Evolutionary conservation across 2,797 vertebrate species (phyloP), one percentile per base, ranked within the genome.

Genomic region (Xiphorhynchus erythropygius): DNA sequence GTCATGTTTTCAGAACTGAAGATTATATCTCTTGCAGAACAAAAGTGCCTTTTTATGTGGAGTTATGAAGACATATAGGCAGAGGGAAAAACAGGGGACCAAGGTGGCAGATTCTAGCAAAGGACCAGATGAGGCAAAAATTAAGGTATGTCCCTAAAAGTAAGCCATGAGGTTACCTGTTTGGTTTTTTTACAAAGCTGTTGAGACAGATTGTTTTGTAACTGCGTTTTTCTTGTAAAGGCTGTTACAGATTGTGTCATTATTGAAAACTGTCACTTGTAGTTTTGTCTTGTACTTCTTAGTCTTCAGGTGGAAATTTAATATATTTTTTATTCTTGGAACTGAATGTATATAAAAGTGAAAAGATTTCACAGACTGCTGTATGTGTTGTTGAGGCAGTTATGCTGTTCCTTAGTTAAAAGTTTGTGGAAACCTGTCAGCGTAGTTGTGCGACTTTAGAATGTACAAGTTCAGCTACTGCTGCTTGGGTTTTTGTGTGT

Each of bases 1-100:
- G 30, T 80, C 39, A 7, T 74, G 30, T 94, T 55, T 81, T 67
- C 47, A 80, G 59, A 91, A 82, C 76, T 96, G 84, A 93, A 94
- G 55, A 49, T 88, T 86, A 0, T 49, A 60, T 92, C 74, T 70
- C 94, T 97, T 97, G 68, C 97, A 99, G 99, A 99, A 99, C 98
- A 99, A 99, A 99, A 99, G 99, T 99, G 99, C 99, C 98, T 99
- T 99, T 98, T 99, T 99, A 97, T 99, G 99, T 97, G 99, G 99
- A 87, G 99, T 99, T 92, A 99, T 99, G 99, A 99, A 99, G 98
- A 99, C 99, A 11, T 99, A 99, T 77, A 98, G 99, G 94, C 99
- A 99, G 98, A 98, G 99, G 96, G 99, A 99, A 98, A 99, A 99
- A 98, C 99, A 99, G 95, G 99, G 99, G 97, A 99, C 99, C 94